phyloP scores from a whole-genome alignment of 2,797 vertebrate species.

The Molothrus aeneus region DNA sequence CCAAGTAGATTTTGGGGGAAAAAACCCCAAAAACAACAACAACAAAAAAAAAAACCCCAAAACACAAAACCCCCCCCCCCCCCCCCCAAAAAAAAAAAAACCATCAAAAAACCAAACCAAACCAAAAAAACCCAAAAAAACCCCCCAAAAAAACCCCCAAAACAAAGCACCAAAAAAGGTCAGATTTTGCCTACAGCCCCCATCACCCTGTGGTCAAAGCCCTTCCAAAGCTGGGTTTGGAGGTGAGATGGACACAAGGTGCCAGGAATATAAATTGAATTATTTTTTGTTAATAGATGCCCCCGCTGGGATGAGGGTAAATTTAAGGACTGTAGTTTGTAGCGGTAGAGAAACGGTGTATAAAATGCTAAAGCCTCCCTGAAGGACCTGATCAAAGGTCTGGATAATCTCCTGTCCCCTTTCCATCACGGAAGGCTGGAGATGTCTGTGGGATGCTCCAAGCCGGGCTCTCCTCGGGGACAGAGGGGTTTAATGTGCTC shows the following conservation, averaged over 20 bases:
- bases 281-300: neutral
- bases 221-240: neutral
- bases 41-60: neutral
- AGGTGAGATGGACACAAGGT: neutral
- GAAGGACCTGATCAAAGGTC: neutral
- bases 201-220: neutral
- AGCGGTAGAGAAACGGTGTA: neutral
- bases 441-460: neutral
- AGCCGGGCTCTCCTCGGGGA: neutral
- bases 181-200: neutral
- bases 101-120: neutral
- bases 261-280: accelerated
- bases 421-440: neutral
- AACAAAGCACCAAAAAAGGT: accelerated
- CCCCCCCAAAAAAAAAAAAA: too few relatives aligned
- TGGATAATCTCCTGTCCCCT: neutral
- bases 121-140: too few relatives aligned
- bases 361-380: neutral
- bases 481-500: neutral
- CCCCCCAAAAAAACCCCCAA: too few relatives aligned
- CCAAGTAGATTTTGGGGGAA: neutral
- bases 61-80: neutral
- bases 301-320: neutral
- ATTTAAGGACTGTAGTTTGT: accelerated
- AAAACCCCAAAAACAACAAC: neutral